Conservation (phyloP, 2,888 invertebrate genomes). For the Tenthredo amoena region DNA sequence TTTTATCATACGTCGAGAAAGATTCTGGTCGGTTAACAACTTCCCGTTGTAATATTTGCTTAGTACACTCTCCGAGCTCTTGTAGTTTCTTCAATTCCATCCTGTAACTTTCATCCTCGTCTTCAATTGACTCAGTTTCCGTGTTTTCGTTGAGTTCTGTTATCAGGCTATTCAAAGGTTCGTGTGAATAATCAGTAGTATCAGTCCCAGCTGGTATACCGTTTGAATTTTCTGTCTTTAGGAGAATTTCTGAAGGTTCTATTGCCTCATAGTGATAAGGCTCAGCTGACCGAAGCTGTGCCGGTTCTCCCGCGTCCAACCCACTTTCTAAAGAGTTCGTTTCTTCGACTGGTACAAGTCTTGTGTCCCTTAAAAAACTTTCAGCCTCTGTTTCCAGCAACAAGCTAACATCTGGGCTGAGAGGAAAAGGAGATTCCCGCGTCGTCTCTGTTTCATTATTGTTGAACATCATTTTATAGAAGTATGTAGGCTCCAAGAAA, state of each 20-base stretch:
- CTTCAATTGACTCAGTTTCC: conserved; percentile 67
- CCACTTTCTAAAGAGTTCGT: background rate
- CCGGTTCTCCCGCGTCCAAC: background rate
- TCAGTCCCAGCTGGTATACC: background rate
- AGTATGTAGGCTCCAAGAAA: background rate
- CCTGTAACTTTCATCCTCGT: conserved; percentile 73
- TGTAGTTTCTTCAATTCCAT: conserved; percentile 71
- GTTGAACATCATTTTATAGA: conserved; percentile 53
- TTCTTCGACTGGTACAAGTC: background rate
- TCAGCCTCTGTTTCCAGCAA: conserved; percentile 59
- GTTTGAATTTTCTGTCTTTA: background rate
- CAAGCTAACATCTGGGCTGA: conserved; percentile 69
- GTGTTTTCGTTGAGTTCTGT: conserved; percentile 55
- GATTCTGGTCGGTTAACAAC: conserved; percentile 50
- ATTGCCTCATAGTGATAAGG: background rate
- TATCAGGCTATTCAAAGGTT: background rate
- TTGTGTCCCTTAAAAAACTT: background rate
- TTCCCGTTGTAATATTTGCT: conserved; percentile 66
- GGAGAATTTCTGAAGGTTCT: background rate
- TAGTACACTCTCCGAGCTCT: conserved; percentile 71
- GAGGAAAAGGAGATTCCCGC: conserved; percentile 66
- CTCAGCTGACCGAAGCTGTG: background rate
- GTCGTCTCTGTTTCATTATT: conserved; percentile 64
- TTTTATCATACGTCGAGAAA: conserved; percentile 54
- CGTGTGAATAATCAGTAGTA: background rate